phyloP scores from a whole-genome alignment of 2,888 invertebrate genomes.

The Pollenia labialis region DNA sequence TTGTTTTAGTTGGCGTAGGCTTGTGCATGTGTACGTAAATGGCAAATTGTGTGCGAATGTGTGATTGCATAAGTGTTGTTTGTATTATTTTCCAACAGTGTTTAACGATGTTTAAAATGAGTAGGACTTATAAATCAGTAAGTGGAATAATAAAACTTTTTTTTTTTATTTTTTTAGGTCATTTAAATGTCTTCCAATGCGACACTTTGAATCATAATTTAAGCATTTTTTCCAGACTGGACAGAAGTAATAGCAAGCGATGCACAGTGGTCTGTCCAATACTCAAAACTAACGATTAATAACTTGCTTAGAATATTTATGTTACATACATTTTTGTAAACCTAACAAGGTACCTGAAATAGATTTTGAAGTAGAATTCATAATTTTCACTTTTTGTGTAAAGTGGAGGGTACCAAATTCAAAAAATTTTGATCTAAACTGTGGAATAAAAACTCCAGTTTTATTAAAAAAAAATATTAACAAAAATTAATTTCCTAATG shows the following conservation, averaged over 20 bases:
- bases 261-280: no score
- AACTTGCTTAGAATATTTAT: no score
- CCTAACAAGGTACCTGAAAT: no score
- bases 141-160: slow-evolving; percentile 13
- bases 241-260: neutral
- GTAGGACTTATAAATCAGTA: slow-evolving; percentile 11
- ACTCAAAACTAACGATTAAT: no score
- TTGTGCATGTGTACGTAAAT: neutral
- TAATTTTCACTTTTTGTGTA: no score
- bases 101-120: slow-evolving; percentile 52
- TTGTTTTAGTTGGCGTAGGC: neutral
- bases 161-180: slow-evolving; percentile 1
- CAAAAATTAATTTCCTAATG: no score
- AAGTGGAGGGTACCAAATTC: no score
- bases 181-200: slow-evolving; percentile 6
- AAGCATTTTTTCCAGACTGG: neutral
- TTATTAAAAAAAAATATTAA: no score
- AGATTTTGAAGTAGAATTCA: no score
- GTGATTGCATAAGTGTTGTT: slow-evolving; percentile 2
- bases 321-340: no score
- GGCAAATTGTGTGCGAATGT: neutral
- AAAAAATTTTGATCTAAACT: no score
- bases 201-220: neutral
- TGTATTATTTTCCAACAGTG: slow-evolving; percentile 40
- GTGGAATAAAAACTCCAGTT: no score